phyloP scores from a whole-genome alignment of 2,888 invertebrate genomes.

The Axea sp. region DNA sequence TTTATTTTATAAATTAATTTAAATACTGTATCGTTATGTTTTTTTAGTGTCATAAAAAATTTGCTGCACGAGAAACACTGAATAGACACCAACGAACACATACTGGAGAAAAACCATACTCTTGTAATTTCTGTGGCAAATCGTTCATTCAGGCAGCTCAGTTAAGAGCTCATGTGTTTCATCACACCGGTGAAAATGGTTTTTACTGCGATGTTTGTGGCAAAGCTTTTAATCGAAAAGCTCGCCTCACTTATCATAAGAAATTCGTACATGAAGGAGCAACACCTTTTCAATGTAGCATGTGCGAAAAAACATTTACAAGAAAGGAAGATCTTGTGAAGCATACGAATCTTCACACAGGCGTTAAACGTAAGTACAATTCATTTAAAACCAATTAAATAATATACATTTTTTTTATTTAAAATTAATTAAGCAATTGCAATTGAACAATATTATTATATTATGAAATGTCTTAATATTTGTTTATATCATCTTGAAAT shows the following conservation, averaged over 20 bases:
- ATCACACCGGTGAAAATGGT: constrained; percentile 86
- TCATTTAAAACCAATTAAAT: too few relatives aligned
- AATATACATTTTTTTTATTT: too few relatives aligned
- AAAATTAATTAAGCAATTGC: too few relatives aligned
- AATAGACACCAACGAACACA: constrained; percentile 88
- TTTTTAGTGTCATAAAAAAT: constrained; percentile 86
- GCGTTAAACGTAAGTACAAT: constrained; percentile 83
- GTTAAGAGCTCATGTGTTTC: constrained; percentile 88
- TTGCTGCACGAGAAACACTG: constrained; percentile 90
- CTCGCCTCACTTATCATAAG: constrained; percentile 81
- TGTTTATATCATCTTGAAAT: too few relatives aligned
- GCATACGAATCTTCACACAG: constrained; percentile 82
- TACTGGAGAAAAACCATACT: constrained; percentile 80
- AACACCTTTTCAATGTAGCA: constrained; percentile 81
- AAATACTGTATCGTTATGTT: not conserved
- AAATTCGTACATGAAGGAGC: constrained; percentile 84
- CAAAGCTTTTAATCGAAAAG: constrained; percentile 81
- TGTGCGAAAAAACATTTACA: constrained; percentile 82
- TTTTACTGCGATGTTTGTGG: constrained; percentile 84
- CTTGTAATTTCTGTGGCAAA: constrained; percentile 85
- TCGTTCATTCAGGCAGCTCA: constrained; percentile 93
- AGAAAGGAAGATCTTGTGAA: constrained; percentile 83
- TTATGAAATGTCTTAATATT: too few relatives aligned
- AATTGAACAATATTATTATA: too few relatives aligned
- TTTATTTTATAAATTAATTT: not conserved